Percentiles rank a stretch among this genome's conserved stretches.
Evolutionary conservation across 2,797 vertebrate species (phyloP).

Genomic region (Smutsia temminckii): DNA sequence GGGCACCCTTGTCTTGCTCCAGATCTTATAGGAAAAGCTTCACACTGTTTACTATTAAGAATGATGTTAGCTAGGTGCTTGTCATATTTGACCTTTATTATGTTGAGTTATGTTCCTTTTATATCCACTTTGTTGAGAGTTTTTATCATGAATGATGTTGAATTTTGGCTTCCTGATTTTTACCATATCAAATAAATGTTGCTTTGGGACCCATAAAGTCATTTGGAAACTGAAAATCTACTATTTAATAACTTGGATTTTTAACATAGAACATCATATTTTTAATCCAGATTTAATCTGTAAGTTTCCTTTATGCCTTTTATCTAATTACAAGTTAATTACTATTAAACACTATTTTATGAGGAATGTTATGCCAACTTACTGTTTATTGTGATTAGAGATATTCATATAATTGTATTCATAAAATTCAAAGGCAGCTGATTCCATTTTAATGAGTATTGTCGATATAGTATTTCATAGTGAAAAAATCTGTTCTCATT

Average conservation of each 20-base stretch:
- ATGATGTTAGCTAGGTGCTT: neutral
- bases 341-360: neutral
- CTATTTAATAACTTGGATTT: neutral
- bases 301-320: neutral
- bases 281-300: slow-evolving; percentile 29
- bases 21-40: neutral
- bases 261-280: neutral
- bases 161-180: neutral
- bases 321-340: slow-evolving; percentile 25
- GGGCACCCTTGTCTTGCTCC: neutral
- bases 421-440: slow-evolving; percentile 23
- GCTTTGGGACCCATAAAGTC: neutral
- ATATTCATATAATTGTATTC: slow-evolving; percentile 17
- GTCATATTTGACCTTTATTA: neutral
- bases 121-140: neutral
- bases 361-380: neutral
- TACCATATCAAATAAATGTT: neutral
- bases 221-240: neutral
- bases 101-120: neutral
- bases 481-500: neutral
- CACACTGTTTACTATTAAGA: neutral
- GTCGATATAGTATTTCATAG: neutral
- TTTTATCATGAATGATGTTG: neutral
- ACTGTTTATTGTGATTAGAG: neutral
- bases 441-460: slow-evolving; percentile 36